Evolutionary conservation across 2,113 vertebrate genomes (phyloP).

Genomic region (Carettochelys insculpta): DNA sequence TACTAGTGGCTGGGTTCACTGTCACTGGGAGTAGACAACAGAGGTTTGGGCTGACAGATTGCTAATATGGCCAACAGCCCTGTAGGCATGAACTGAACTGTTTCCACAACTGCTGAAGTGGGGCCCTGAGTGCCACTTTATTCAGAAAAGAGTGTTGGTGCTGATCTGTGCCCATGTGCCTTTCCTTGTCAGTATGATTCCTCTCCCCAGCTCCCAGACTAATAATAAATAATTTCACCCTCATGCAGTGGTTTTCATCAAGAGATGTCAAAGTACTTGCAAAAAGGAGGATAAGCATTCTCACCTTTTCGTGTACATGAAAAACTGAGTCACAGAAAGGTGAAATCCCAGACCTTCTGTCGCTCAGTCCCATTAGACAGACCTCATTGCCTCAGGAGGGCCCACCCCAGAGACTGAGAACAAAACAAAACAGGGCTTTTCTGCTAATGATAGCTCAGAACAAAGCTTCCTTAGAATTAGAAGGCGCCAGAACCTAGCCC

Average conservation of each 20-base stretch:
- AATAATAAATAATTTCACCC: background rate
- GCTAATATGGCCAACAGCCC: no score
- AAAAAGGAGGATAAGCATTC: background rate
- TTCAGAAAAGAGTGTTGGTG: background rate
- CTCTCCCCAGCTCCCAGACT: background rate
- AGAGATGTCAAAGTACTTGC: background rate
- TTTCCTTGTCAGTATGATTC: background rate
- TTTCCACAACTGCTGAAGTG: background rate
- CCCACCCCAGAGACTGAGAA: background rate
- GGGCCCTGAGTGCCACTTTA: slow-evolving; percentile 30
- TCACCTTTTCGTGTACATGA: background rate
- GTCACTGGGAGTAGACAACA: slow-evolving; percentile 34
- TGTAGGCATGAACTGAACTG: background rate
- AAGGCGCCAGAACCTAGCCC: background rate
- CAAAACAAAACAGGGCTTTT: background rate
- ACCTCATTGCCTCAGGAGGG: background rate
- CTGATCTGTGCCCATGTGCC: slow-evolving; percentile 11
- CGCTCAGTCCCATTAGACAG: background rate
- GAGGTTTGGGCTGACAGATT: no score
- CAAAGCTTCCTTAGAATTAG: background rate
- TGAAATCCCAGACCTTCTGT: background rate
- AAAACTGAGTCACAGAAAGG: background rate
- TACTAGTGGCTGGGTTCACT: slow-evolving; percentile 38
- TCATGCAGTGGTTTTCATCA: background rate
- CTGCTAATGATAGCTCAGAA: background rate